A percentile compares a stretch with the other conserved stretches of the same genome.
These are phyloP conservation scores for Eulithis testata DNA, from an alignment of 2,888 invertebrate genomes.

Conservation along the genomic window DNA sequence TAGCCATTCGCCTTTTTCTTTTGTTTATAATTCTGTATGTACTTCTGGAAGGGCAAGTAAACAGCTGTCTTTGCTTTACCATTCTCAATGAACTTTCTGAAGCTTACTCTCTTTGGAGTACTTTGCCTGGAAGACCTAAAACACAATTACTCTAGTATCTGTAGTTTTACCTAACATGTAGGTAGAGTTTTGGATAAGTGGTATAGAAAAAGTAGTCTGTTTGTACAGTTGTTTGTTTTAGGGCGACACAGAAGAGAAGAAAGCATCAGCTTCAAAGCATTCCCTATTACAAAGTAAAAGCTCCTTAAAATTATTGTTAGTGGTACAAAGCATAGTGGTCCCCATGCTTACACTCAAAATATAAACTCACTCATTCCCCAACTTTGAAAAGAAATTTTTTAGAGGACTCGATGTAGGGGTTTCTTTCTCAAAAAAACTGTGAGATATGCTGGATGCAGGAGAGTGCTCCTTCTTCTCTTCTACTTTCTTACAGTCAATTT, in stretches of 20 bases:
- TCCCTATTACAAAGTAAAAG: conserved; percentile 43
- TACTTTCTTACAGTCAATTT: conserved; percentile 75
- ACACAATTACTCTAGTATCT: conserved; percentile 4
- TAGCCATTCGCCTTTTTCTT: conserved; percentile 71
- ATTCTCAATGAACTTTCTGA: conserved; percentile 76
- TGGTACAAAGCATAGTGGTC: conserved; percentile 43
- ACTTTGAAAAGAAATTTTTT: conserved; percentile 75
- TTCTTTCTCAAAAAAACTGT: conserved; percentile 71
- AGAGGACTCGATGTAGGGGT: conserved; percentile 75
- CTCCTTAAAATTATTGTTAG: conserved; percentile 36
- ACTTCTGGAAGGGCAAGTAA: conserved; percentile 87
- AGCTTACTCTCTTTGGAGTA: conserved; percentile 78
- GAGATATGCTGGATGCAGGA: conserved; percentile 72
- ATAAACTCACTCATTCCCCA: conserved; percentile 80
- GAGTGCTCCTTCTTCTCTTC: conserved; percentile 63
- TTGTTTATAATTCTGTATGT: conserved; percentile 72
- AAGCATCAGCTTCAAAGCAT: conserved; percentile 26
- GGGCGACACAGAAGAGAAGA: conserved; percentile 22
- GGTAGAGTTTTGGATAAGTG: background rate
- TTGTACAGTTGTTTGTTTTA: conserved; percentile 1
- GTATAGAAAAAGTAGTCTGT: background rate
- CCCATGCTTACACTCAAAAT: conserved; percentile 70
- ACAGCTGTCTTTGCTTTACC: conserved; percentile 77
- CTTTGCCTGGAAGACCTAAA: conserved; percentile 67
- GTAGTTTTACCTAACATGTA: background rate